Evolutionary conservation across 1,140 invertebrate species (phyloP).

Genomic region (Sinonovacula constricta): DNA sequence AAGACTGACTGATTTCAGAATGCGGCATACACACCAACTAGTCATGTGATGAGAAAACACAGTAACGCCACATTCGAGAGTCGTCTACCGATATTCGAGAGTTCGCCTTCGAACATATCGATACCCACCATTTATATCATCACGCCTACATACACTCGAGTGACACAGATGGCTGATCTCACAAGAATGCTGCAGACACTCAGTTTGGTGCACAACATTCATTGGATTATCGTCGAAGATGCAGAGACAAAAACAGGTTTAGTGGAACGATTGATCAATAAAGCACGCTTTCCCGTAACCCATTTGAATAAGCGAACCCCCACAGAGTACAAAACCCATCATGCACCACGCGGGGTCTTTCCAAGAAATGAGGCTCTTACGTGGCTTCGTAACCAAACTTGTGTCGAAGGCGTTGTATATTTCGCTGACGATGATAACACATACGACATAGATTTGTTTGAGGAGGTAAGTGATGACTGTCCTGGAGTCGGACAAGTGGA

Average conservation of each 20-base stretch:
- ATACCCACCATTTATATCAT: slow-evolving; percentile 84
- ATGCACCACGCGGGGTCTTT: slow-evolving; percentile 94
- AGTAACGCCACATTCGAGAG: too few species aligned
- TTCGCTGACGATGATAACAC: slow-evolving; percentile 99
- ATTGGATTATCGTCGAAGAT: slow-evolving; percentile 98
- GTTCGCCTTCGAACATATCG: too few species aligned
- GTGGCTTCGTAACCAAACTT: slow-evolving; percentile 85
- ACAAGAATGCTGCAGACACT: slow-evolving; percentile 94
- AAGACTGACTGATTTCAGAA: too few species aligned
- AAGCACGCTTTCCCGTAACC: slow-evolving; percentile 86
- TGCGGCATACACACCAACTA: too few species aligned
- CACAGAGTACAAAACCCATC: slow-evolving; percentile 86
- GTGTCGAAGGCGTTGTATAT: slow-evolving; percentile 86
- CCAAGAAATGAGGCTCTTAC: slow-evolving; percentile 94
- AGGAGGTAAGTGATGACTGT: slow-evolving; percentile 88
- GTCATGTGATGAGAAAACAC: too few species aligned
- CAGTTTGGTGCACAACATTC: slow-evolving; percentile 91
- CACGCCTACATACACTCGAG: slow-evolving; percentile 93
- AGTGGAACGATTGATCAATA: slow-evolving; percentile 88
- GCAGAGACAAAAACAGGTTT: slow-evolving; percentile 86
- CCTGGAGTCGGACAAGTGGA: too few species aligned
- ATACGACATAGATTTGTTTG: slow-evolving; percentile 92
- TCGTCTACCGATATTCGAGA: too few species aligned
- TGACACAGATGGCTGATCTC: slow-evolving; percentile 96
- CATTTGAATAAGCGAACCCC: slow-evolving; percentile 91